Evolutionary conservation across 2,113 vertebrate species (phyloP).

Genomic region (Hystrix cristata): DNA sequence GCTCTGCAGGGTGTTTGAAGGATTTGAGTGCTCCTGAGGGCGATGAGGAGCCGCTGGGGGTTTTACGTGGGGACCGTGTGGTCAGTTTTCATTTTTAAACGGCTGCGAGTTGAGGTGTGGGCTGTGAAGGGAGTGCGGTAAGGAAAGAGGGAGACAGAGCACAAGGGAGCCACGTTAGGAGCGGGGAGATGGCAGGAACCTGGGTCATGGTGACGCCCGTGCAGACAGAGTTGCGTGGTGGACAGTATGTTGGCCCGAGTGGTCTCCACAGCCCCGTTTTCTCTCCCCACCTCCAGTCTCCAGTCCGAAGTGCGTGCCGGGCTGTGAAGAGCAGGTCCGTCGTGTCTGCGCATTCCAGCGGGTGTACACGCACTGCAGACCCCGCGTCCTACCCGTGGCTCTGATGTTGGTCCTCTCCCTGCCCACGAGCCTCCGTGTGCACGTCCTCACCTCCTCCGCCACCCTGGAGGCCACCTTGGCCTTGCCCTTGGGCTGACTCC

Average conservation of each 20-base stretch:
- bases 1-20: not conserved
- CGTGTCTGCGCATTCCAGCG: not conserved
- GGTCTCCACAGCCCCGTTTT: not conserved
- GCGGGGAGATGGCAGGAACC: not conserved
- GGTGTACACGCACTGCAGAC: not conserved
- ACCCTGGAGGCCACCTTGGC: not conserved
- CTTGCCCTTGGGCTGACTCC: not conserved
- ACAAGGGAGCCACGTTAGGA: not conserved
- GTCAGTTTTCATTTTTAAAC: not conserved
- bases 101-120: not conserved
- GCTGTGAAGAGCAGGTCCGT: not conserved
- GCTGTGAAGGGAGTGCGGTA: not conserved
- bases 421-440: accelerated
- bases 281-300: not conserved
- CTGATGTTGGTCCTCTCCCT: too few species aligned
- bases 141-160: not conserved
- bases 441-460: not conserved
- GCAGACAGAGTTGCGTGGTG: not conserved
- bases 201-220: not conserved
- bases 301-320: not conserved
- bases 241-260: not conserved
- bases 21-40: not conserved
- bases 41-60: not conserved
- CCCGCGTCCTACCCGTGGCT: not conserved
- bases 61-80: not conserved